phyloP scores from a whole-genome alignment of 2,113 vertebrate species.

The Petaurus breviceps region DNA sequence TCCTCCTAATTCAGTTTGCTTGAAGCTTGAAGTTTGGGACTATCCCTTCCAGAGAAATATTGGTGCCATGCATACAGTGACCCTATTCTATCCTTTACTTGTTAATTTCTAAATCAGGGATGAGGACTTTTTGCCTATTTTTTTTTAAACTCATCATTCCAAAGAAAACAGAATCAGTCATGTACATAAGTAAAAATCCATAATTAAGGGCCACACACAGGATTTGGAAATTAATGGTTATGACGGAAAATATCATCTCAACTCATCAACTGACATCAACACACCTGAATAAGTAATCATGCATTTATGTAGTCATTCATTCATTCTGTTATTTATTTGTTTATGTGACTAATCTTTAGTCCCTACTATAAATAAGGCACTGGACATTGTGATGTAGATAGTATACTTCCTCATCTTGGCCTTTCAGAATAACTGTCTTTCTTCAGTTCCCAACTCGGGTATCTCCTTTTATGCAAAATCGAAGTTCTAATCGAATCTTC shows the following conservation, averaged over 20 bases:
- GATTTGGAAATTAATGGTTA: background rate
- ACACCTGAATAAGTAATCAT: background rate
- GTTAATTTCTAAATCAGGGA: background rate
- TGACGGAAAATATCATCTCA: background rate
- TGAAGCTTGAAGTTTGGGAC: background rate
- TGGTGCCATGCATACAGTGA: background rate
- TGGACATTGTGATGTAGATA: background rate
- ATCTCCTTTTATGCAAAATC: background rate
- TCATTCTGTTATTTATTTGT: background rate
- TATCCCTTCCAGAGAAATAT: background rate
- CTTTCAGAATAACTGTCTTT: background rate
- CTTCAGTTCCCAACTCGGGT: background rate
- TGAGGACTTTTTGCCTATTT: background rate
- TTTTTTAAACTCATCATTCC: background rate
- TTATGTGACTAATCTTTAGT: background rate
- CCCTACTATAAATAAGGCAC: background rate
- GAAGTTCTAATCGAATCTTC: no score
- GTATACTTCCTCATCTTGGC: background rate
- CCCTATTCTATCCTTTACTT: background rate
- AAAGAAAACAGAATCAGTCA: background rate
- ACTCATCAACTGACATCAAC: fast-evolving
- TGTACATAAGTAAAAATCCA: background rate
- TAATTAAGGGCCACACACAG: background rate
- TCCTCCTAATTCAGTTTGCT: background rate
- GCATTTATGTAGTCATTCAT: background rate